A percentile compares a stretch with the other conserved stretches of the same genome.
Conservation (phyloP, 2,888 invertebrate species). For the Apamea epomidion region DNA sequence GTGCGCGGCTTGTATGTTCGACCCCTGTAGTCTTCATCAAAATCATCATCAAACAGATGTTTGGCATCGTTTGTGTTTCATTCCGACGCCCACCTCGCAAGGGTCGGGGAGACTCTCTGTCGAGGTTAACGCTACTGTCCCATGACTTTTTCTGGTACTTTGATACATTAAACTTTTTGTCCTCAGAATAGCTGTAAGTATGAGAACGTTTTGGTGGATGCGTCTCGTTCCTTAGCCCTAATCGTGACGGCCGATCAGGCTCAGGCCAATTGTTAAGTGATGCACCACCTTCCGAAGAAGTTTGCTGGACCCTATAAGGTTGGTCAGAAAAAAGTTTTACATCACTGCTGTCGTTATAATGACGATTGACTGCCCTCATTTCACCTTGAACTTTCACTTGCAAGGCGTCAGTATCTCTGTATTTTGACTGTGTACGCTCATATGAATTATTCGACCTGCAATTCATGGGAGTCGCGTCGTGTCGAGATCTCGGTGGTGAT, state of each 20-base stretch:
- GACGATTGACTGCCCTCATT: conserved; percentile 25
- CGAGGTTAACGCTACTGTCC: neutral
- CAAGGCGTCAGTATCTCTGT: conserved; percentile 12
- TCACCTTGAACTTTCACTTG: conserved; percentile 16
- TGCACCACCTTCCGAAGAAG: conserved; percentile 6
- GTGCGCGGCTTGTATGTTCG: neutral
- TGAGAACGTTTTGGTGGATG: neutral
- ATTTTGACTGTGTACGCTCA: conserved; percentile 1
- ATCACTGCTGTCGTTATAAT: conserved; percentile 5
- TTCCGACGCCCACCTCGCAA: conserved; percentile 24
- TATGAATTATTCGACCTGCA: conserved; percentile 7
- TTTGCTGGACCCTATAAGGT: neutral
- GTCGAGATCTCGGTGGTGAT: neutral
- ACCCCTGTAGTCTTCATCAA: conserved; percentile 12
- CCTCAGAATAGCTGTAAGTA: conserved; percentile 27
- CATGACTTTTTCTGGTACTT: conserved; percentile 18
- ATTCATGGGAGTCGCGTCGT: neutral
- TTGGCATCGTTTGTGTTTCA: conserved; percentile 1
- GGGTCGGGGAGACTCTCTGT: conserved; percentile 29
- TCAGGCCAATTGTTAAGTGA: conserved; percentile 21
- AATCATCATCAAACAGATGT: neutral
- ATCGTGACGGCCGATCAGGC: conserved; percentile 35
- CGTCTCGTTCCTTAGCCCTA: conserved; percentile 22
- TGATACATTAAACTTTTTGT: conserved; percentile 9
- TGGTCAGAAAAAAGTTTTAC: conserved; percentile 4